A percentile compares a stretch with the other conserved stretches of the same genome.
phyloP scores from a whole-genome alignment of 2,888 invertebrate genomes.

The Pheosia gnoma region DNA sequence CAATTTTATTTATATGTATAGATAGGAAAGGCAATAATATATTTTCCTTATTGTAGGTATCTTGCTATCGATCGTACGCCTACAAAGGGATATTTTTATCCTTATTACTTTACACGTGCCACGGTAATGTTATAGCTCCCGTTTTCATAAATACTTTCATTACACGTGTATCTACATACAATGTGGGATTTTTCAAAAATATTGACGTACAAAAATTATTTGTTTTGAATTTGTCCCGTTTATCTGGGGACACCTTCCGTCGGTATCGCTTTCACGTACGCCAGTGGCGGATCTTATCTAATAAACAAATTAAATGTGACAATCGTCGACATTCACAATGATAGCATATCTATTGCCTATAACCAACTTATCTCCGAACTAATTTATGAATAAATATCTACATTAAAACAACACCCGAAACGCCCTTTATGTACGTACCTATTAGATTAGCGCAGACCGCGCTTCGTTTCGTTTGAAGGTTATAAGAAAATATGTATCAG shows the following conservation, averaged over 20 bases:
- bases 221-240: conserved; percentile 11
- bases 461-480: too few relatives aligned
- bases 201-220: not conserved
- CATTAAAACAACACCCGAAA: not conserved
- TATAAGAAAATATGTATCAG: too few relatives aligned
- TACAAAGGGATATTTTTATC: conserved; percentile 17
- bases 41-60: conserved; percentile 21
- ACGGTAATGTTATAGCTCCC: conserved; percentile 7
- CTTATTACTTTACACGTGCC: conserved; percentile 9
- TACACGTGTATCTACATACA: conserved; percentile 1
- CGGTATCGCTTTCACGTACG: conserved; percentile 16
- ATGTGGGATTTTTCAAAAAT: not conserved
- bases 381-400: too few relatives aligned
- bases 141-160: conserved; percentile 1
- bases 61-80: conserved; percentile 15
- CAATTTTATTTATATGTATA: too few relatives aligned
- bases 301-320: conserved; percentile 15
- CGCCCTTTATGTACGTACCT: too few relatives aligned
- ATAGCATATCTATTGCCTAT: conserved; percentile 20
- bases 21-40: conserved; percentile 9
- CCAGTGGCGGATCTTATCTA: conserved; percentile 21
- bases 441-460: too few relatives aligned
- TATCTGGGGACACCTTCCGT: conserved; percentile 23
- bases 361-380: too few relatives aligned
- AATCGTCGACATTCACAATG: conserved; percentile 15